Evolutionary conservation across 2,113 vertebrate genomes (phyloP), one percentile per base, ranked within the genome.

Genomic region (Todiramphus chloris): DNA sequence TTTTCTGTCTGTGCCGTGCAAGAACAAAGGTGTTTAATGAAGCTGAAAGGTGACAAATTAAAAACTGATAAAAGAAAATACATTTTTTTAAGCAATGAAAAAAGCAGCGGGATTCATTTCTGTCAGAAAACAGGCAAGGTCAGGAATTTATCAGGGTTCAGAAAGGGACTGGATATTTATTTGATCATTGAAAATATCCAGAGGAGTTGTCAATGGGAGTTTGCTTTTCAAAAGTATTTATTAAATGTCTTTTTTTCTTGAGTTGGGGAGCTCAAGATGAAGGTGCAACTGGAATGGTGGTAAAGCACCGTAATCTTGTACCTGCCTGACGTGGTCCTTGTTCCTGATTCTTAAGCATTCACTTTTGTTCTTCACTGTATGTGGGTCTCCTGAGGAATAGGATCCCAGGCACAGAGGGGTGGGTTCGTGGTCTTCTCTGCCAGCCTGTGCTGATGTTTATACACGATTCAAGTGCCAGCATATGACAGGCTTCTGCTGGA

Each of bases 31-130:
- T 95, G 79, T 77, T 88, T 67, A 77, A 56, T 94, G 93, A 95
- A 96, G 93, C 93, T 90, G 92, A 94, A 91, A 96, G 93, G 87
- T 89, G 89, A 70, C 63, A 96, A 96, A 95, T 97, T 96, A 91
- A 95, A 91, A 73, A 74, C 67, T 83, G 93, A 90, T 93, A 91
- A 90, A 93, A 96, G 91, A 94, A 93, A 93, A 93, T 93, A 66
- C 50, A 39, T 90, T 92, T 95, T 85, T 75, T 51, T 51, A 62
- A 89, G 78, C 35, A 72, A 15, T 60, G 73, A 16, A 78, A 83
- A 33, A 68, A 56, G 46, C 9, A 58, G 23, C 39, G 44, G 41
- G 63, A 73, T 89, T 89, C 25, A 59, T 95, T 94, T 84, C 70
- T 16, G 41, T 35, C 55, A 62, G 78, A 80, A 80, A 83, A 55